Evolutionary conservation across 2,113 vertebrate species (phyloP).

Genomic region (Pardalotus punctatus): DNA sequence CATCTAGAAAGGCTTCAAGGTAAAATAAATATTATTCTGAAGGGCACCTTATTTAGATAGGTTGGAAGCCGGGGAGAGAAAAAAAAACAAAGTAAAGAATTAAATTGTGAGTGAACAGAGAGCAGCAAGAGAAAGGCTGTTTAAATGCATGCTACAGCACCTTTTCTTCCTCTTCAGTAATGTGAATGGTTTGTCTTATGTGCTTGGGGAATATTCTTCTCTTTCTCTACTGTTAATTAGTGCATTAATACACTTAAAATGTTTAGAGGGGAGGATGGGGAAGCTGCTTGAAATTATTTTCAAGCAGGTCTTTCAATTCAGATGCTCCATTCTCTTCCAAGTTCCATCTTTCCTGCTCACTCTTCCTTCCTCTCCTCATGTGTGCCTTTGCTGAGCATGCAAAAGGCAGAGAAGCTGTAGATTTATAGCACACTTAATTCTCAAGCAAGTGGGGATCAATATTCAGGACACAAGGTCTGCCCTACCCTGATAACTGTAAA

Average conservation of each 20-base stretch:
- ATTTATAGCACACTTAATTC: slow-evolving; percentile 72
- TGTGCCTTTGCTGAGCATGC: slow-evolving; percentile 39
- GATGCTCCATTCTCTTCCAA: background rate
- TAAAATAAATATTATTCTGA: background rate
- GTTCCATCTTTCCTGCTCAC: background rate
- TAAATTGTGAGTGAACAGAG: background rate
- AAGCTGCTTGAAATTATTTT: slow-evolving; percentile 28
- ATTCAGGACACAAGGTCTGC: slow-evolving; percentile 62
- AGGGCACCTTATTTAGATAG: background rate
- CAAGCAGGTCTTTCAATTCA: background rate
- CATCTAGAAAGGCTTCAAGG: background rate
- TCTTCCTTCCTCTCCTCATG: background rate
- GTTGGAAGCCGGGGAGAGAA: background rate
- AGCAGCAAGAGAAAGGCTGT: background rate
- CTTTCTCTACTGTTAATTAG: slow-evolving; percentile 46
- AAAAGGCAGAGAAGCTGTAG: slow-evolving; percentile 25
- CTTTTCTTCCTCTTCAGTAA: slow-evolving; percentile 31
- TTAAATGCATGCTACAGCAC: background rate
- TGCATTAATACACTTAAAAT: slow-evolving; percentile 44
- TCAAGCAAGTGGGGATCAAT: slow-evolving; percentile 56
- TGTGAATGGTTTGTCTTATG: background rate
- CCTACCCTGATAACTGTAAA: slow-evolving; percentile 63
- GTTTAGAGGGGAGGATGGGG: background rate
- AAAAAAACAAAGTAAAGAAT: background rate
- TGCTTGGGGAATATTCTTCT: background rate